Base-by-base conservation (phyloP, 1,140 invertebrate species). In the Microplitis demolitor region DNA sequence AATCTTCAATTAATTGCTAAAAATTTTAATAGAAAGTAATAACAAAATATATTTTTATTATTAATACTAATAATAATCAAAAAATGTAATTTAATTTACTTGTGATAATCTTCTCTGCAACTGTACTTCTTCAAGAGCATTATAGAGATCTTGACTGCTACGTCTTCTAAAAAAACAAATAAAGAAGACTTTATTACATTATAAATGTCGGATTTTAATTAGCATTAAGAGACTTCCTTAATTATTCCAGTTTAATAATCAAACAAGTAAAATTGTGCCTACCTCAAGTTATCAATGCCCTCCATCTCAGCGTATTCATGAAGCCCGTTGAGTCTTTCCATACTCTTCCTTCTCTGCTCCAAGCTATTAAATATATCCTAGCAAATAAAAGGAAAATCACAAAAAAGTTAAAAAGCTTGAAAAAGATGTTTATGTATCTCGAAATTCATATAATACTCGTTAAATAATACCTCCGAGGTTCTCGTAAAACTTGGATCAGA, bases 291-390 rank as follows among this genome's bases (percentile, higher is more conserved):
- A 35, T 86, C 81, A 39, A 69, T 63, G 6, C 74, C 58, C 14
- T 81, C 79, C 51, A 84, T 39, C 66, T 86, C 84, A 3, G 76
- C 70, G 50, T 82, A 78, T 31, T 86, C 85, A 39, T 85, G 79
- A 54, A 84, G 75, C 4, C 81, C 84, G 63, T 86, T 86, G 13
- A 85, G 62, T 51, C 79, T 84, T 53, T 86, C 84, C 77, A 85
- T 82, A 73, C 83, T 86, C 77, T 84, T 86, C 69, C 83, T 79
- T 62, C 82, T 82, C 71, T 85, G 81, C 67, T 87, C 83, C 5
- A 87, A 61, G 63, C 85, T 86, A 66, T 86, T 87, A 50, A 86
- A 83, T 69, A 87, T 87, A 60, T 87, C 86, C 86, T 87, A 67
- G 3, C 78, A 69, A 24, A 62, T n/a, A 56, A 45, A 53, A 24